Evolutionary conservation across 2,888 invertebrate genomes (phyloP).

Genomic region (Chironomus tentans): DNA sequence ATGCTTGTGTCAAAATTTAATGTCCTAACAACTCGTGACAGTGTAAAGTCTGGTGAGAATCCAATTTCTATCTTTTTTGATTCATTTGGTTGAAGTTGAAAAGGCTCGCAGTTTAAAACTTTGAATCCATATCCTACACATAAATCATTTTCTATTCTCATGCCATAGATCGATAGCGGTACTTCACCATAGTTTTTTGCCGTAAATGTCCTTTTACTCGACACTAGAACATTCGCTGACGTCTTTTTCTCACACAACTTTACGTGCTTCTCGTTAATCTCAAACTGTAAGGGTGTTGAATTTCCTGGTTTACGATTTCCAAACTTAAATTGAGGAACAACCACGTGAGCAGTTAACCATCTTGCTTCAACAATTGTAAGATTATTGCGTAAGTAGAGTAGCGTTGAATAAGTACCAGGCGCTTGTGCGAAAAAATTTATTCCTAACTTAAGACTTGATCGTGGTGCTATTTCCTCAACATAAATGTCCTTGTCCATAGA

Average conservation of each 20-base stretch:
- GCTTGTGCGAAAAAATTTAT: slow-evolving; percentile 36
- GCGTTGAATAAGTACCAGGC: slow-evolving; percentile 38
- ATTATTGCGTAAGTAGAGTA: slow-evolving; percentile 66
- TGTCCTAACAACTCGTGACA: slow-evolving; percentile 59
- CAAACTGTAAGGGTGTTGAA: slow-evolving; percentile 66
- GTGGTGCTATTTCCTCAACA: slow-evolving; percentile 35
- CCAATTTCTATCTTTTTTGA: slow-evolving; percentile 73
- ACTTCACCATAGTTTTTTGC: slow-evolving; percentile 87
- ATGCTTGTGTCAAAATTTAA: slow-evolving; percentile 54
- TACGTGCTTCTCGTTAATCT: slow-evolving; percentile 53
- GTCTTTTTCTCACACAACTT: slow-evolving; percentile 45
- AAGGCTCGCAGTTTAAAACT: slow-evolving; percentile 63
- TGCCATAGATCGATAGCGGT: slow-evolving; percentile 62
- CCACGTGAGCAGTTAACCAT: slow-evolving; percentile 74
- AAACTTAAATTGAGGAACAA: slow-evolving; percentile 76
- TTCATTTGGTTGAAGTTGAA: slow-evolving; percentile 60
- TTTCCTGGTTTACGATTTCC: slow-evolving; percentile 79
- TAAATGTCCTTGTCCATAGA: slow-evolving; percentile 37
- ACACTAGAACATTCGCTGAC: slow-evolving; percentile 54
- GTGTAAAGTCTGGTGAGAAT: slow-evolving; percentile 80
- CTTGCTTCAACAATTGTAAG: slow-evolving; percentile 83
- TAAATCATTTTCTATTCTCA: slow-evolving; percentile 52
- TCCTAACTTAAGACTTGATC: slow-evolving; percentile 34
- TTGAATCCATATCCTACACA: slow-evolving; percentile 76
- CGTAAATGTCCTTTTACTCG: slow-evolving; percentile 70